Conservation (phyloP, 2,113 vertebrate species). For the Onychorhynchus coronatus region DNA sequence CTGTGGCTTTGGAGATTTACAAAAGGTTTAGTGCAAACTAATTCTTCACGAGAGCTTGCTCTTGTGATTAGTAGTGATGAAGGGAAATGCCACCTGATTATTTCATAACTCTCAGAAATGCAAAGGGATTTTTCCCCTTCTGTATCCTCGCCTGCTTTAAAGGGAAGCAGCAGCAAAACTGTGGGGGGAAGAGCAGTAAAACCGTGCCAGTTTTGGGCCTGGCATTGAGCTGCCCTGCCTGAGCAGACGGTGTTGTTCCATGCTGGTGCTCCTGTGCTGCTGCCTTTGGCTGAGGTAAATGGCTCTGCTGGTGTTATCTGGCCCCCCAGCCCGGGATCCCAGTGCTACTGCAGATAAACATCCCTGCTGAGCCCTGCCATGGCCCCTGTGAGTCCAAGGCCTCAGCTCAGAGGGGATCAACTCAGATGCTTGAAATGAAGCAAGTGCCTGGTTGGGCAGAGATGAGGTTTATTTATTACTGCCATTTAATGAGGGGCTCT, state of each 20-base stretch:
- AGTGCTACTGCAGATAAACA: accelerated
- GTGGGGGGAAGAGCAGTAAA: not conserved
- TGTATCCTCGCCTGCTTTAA: not conserved
- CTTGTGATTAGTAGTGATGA: not conserved
- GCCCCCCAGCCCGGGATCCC: not conserved
- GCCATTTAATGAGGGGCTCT: not conserved
- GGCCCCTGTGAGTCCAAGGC: accelerated
- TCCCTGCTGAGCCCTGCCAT: not conserved
- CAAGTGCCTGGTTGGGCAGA: not conserved
- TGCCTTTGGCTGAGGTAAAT: not conserved
- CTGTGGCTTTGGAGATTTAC: not conserved
- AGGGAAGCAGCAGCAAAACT: not conserved
- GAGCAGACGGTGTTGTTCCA: not conserved
- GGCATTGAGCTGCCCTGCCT: not conserved
- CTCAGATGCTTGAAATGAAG: not conserved
- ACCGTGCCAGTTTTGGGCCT: not conserved
- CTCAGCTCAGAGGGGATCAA: not conserved
- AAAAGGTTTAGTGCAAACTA: conserved; percentile 17
- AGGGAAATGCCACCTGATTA: not conserved
- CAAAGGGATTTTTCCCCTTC: not conserved
- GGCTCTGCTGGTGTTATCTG: not conserved
- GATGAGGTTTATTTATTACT: not conserved
- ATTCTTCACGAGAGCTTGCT: conserved; percentile 6
- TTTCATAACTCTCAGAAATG: not conserved
- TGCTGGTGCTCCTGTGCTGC: not conserved